Evolutionary conservation across 2,797 vertebrate species (phyloP).

Genomic region (Parauchenoglanis ngamensis): DNA sequence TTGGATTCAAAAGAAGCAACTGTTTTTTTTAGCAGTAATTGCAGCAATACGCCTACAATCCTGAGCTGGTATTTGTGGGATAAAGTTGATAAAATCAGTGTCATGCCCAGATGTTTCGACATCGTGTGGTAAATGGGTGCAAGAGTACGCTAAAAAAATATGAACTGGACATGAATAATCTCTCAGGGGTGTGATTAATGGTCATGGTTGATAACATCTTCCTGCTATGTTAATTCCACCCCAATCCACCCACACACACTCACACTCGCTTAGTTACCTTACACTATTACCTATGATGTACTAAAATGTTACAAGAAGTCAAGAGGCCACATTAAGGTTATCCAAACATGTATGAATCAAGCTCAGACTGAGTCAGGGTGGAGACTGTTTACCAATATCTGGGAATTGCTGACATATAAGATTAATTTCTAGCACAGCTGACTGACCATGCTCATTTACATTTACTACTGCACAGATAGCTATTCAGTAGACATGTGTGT

Average conservation of each 20-base stretch:
- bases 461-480: not conserved
- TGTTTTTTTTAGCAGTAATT: not conserved
- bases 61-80: not conserved
- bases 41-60: not conserved
- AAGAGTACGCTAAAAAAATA: not conserved
- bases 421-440: not conserved
- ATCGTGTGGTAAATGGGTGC: not conserved
- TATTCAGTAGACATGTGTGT: not conserved
- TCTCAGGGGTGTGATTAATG: not conserved
- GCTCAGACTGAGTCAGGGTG: not conserved
- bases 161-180: not conserved
- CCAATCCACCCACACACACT: too few relatives aligned
- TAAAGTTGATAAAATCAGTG: not conserved
- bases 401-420: not conserved
- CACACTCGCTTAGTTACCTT: not conserved
- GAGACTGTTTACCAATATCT: not conserved
- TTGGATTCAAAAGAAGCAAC: not conserved
- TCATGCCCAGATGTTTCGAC: too few relatives aligned
- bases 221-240: not conserved
- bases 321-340: not conserved
- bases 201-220: conserved; percentile 1
- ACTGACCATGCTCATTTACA: not conserved
- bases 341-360: not conserved
- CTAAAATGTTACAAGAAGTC: not conserved
- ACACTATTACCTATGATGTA: not conserved